Base-by-base conservation (phyloP, 2,113 vertebrate genomes). In the Myiagra hebetior region DNA sequence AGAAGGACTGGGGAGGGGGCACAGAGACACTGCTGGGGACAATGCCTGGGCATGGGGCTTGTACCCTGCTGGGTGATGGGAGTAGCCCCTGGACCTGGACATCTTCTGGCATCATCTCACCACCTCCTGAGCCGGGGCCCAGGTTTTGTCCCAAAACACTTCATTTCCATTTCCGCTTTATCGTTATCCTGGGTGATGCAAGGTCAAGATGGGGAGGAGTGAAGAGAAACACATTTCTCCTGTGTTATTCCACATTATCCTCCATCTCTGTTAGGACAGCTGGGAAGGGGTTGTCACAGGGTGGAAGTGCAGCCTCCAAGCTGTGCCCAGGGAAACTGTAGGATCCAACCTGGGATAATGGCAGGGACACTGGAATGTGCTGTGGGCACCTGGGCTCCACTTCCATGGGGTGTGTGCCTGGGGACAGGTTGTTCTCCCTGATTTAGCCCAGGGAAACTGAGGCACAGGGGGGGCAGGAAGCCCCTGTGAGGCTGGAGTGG, bases 41-140 rank as follows among this genome's bases (percentile, higher is more conserved):
- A n/a, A 15, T 30, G 69, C 33, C 37, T 0, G 0, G 39, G 44
- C 1, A 0, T 0, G 0, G 57, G 28, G 14, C 31, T 76, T 42
- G 63, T 33, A 7, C 28, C 78, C 28, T 17, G 13, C 26, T 2
- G 4, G 41, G 53, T 63, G 75, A 63, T 1, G 4, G 77, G 27
- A 85, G 69, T 62, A 73, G 33, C 28, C 18, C 15, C 35, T 0
- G 0, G 28, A 12, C 23, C 49, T 33, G 86, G 44, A 10, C 82
- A 69, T 41, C 6, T 2, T 46, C 44, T 46, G 59, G 33, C 33
- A 73, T 53, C 13, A 5, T 39, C 74, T 21, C 46, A 8, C 15
- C 46, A 7, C 9, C 35, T 31, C 52, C 42, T 15, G 22, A 85
- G 69, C 78, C 6, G 2, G 10, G n/a, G 31, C 15, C 2, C 15